These are phyloP conservation scores for Toxotes jaculatrix DNA, from an alignment of 2,113 vertebrate genomes.

Conservation along the genomic window DNA sequence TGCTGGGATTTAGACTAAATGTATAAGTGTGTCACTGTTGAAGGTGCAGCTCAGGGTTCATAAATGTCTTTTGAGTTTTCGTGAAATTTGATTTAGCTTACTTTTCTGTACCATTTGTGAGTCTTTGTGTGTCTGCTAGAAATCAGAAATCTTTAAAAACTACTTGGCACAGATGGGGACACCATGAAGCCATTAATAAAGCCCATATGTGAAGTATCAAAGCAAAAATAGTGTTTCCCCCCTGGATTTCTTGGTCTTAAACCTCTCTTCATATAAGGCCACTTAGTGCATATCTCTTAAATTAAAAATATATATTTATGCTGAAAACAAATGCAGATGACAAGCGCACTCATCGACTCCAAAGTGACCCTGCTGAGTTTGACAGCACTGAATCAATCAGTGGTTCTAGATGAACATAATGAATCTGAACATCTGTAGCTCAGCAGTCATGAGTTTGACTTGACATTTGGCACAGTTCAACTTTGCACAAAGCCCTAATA, in stretches of 20 bases:
- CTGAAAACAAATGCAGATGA: background rate
- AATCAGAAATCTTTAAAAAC: background rate
- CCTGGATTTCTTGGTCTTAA: background rate
- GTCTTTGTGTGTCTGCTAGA: background rate
- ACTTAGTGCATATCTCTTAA: background rate
- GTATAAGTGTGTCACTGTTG: slow-evolving; percentile 2
- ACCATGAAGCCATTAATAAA: background rate
- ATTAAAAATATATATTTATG: background rate
- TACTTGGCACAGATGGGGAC: background rate
- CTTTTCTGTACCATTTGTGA: background rate
- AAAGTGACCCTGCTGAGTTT: background rate
- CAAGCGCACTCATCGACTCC: background rate
- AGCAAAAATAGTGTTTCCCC: background rate
- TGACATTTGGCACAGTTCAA: background rate
- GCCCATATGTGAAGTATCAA: background rate
- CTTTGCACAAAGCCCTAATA: background rate
- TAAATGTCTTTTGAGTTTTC: background rate
- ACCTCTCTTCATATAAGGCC: background rate
- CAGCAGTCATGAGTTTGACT: background rate
- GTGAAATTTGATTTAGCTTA: background rate
- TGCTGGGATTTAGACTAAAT: slow-evolving; percentile 23
- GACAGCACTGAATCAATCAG: background rate
- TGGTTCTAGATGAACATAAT: background rate
- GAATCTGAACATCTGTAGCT: background rate
- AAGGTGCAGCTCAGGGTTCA: too few species aligned